Base-by-base conservation (phyloP, 30 jellyfish, hydroid and myxozoan genomes). In the Catostylus mosaicus region DNA sequence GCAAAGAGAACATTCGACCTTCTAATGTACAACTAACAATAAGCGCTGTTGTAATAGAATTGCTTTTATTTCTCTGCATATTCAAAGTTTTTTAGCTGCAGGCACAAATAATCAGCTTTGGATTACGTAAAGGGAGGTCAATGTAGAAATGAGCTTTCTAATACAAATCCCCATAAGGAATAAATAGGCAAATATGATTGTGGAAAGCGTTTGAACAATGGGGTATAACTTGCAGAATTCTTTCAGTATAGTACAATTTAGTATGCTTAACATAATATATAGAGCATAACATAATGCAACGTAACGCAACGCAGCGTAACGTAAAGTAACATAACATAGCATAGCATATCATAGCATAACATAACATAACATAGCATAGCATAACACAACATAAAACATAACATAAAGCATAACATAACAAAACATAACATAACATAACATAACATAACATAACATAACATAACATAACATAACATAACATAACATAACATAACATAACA, bases 381-480 rank as follows among this genome's bases (percentile, higher is more conserved):
- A 75, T 75, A 46, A 30, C 86, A 75, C 50, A 51, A 20, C 86
- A 75, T 75, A 57, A 30, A 76, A 75, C 50, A n/a, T n/a, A n/a
- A n/a, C n/a, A n/a, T n/a, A n/a, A n/a, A 75, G 23, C 86, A 75
- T 46, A 75, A 30, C 86, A 75, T 75, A 75, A 30, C 86, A 75
- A 3, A 75, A 30, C 86, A 75, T 75, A 51, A 30, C 86, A 75
- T 75, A 57, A 30, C 86, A 75, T 75, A 75, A 30, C 75, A 75
- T 75, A 46, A 30, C 86, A 75, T 75, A 46, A 30, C 86, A 75
- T 75, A 36, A 7, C 86, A 75, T 75, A 31, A 30, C 86, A 75
- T 75, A 31, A 30, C 86, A 75, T 75, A 57, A 20, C 86, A 75
- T 46, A 31, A 30, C 86, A 57, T 30, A 57, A 1, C 86, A 75